Evolutionary conservation across 2,113 vertebrate species (phyloP).

Genomic region (Vulpes lagopus): DNA sequence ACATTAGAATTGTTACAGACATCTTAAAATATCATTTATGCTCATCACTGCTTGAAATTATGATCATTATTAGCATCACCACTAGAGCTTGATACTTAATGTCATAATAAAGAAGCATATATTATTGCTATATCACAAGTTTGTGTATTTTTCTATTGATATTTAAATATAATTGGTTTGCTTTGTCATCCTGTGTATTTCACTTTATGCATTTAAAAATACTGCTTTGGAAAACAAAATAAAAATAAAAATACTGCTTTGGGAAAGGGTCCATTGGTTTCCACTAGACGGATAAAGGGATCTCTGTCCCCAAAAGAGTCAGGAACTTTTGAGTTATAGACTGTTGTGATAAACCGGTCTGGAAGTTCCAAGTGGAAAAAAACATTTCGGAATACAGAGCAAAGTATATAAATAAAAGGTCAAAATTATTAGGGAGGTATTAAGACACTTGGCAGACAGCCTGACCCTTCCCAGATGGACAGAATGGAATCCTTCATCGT

Average conservation of each 20-base stretch:
- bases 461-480: neutral
- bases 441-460: neutral
- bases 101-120: neutral
- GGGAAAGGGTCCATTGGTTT: neutral
- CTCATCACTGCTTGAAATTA: neutral
- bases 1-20: neutral
- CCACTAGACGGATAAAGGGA: neutral
- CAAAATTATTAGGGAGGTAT: neutral
- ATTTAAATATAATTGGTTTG: conserved; percentile 42
- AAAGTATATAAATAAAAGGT: neutral
- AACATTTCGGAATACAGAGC: neutral
- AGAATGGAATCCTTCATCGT: neutral
- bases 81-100: neutral
- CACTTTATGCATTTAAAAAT: neutral
- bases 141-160: neutral
- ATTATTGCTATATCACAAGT: neutral
- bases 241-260: neutral
- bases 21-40: neutral
- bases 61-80: neutral
- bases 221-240: neutral
- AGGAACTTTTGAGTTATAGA: neutral
- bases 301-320: neutral
- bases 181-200: neutral
- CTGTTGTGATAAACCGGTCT: neutral
- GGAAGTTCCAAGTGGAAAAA: neutral